phyloP scores from a whole-genome alignment of 2,797 vertebrate genomes.

The Bovichtus variegatus region DNA sequence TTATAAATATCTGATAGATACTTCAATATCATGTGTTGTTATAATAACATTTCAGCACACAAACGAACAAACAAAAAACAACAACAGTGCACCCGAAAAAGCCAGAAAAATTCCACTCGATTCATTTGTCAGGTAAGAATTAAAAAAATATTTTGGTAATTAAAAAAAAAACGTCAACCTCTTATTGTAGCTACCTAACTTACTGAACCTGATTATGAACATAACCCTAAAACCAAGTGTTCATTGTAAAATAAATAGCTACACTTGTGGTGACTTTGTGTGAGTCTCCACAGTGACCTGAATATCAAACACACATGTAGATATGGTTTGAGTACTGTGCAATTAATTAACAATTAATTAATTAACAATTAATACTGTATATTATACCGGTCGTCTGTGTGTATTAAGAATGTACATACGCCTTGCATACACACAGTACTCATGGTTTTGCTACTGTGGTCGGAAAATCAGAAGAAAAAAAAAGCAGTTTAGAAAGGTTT shows the following conservation, averaged over 20 bases:
- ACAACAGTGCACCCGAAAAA: not conserved
- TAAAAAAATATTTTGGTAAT: not conserved
- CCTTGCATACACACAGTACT: not conserved
- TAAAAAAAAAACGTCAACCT: not conserved
- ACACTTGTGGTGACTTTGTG: too few relatives aligned
- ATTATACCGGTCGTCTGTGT: not conserved
- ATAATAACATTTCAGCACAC: not conserved
- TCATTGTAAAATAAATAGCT: not conserved
- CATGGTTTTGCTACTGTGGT: constrained; percentile 60
- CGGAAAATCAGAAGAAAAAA: constrained; percentile 44
- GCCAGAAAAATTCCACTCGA: not conserved
- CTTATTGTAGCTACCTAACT: too few relatives aligned
- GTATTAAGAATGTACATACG: constrained; percentile 14
- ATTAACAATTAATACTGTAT: not conserved
- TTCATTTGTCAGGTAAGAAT: not conserved
- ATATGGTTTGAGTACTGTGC: not conserved
- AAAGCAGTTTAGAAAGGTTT: constrained; percentile 5
- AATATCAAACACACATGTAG: not conserved
- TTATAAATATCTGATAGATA: not conserved
- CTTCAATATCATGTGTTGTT: not conserved
- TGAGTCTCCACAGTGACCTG: not conserved
- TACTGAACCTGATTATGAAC: not conserved
- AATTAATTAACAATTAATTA: too few relatives aligned
- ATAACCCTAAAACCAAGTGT: not conserved
- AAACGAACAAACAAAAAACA: not conserved